Conservation (phyloP, 2,797 vertebrate genomes). For the Neopelma chrysocephalum region DNA sequence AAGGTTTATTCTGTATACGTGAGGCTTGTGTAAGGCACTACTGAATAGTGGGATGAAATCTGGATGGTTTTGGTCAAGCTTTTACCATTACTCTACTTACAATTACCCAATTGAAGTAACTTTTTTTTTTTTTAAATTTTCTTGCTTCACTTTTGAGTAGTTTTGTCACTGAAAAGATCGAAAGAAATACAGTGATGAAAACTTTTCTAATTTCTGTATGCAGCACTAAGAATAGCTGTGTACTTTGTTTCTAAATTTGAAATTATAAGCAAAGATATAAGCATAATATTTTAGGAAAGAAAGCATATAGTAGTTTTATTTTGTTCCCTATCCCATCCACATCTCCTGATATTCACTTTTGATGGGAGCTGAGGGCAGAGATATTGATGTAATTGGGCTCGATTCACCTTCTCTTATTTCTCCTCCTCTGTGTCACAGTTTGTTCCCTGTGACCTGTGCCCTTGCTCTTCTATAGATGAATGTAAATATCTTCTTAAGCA, state of each 20-base stretch:
- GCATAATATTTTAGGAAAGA: not conserved
- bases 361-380: not conserved
- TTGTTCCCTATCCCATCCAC: not conserved
- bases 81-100: not conserved
- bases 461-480: not conserved
- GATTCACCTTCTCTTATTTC: not conserved
- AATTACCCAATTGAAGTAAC: not conserved
- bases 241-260: not conserved
- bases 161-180: not conserved
- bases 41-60: not conserved
- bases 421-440: not conserved
- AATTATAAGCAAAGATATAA: not conserved
- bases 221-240: not conserved
- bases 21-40: not conserved
- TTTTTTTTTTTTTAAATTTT: not conserved
- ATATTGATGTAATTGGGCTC: not conserved
- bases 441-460: not conserved
- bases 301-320: not conserved
- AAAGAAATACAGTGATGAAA: not conserved
- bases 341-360: not conserved
- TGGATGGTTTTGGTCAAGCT: not conserved
- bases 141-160: not conserved
- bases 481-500: not conserved
- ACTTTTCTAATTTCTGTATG: not conserved
- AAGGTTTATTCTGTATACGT: not conserved